A percentile compares a stretch with the other conserved stretches of the same genome.
These are phyloP conservation scores for Clistopyga incitator DNA, from an alignment of 2,888 invertebrate genomes.

Conservation along the genomic window DNA sequence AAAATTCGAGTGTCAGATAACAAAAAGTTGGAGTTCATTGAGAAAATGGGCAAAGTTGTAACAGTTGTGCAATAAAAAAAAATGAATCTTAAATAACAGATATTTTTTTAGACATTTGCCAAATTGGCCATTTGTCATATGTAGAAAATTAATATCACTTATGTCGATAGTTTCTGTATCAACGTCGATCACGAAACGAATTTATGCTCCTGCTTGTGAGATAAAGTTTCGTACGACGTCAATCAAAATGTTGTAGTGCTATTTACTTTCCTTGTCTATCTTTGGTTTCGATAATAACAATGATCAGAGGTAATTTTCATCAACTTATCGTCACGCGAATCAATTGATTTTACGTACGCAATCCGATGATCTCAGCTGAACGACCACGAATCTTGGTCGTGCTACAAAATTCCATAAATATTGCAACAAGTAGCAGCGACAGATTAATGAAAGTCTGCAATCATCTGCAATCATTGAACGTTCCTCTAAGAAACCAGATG, in stretches of 20 bases:
- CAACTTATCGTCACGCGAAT: slow-evolving; percentile 5
- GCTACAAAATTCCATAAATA: not conserved
- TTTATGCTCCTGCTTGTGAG: not conserved
- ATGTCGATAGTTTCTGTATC: not conserved
- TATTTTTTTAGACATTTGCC: too few relatives aligned
- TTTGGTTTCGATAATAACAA: slow-evolving; percentile 5
- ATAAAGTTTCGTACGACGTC: not conserved
- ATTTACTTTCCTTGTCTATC: not conserved
- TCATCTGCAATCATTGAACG: not conserved
- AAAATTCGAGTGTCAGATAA: too few relatives aligned
- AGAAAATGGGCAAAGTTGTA: too few relatives aligned
- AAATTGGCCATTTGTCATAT: not conserved
- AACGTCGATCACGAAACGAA: not conserved
- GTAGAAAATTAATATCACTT: not conserved
- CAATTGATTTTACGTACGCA: not conserved
- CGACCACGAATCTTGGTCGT: slow-evolving; percentile 5
- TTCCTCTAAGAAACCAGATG: not conserved
- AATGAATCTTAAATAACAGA: too few relatives aligned
- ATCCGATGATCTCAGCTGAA: slow-evolving; percentile 1
- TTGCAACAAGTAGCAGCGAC: not conserved
- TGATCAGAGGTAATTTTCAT: not conserved
- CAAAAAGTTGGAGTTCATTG: too few relatives aligned
- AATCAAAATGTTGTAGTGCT: not conserved
- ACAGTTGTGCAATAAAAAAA: too few relatives aligned
- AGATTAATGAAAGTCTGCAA: not conserved